Conservation (phyloP, 2,888 invertebrate genomes). For the Phortica okadai region DNA sequence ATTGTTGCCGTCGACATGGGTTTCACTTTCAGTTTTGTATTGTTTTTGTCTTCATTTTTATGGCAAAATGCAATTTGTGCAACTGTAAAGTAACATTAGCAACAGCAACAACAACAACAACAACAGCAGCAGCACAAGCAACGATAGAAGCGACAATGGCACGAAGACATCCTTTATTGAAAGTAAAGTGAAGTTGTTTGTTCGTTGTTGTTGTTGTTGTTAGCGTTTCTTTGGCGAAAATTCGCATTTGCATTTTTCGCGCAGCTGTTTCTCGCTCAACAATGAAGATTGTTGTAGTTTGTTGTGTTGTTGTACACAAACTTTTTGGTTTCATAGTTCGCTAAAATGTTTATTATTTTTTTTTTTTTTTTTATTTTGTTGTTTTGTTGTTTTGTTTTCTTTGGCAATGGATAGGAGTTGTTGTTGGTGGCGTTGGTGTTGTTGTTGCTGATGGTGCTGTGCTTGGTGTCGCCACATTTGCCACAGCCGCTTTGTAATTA, state of each 20-base stretch:
- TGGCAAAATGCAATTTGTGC: slow-evolving; percentile 72
- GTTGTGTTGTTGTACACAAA: slow-evolving; percentile 69
- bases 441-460: slow-evolving; percentile 63
- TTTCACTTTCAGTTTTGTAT: slow-evolving; percentile 64
- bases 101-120: slow-evolving; percentile 69
- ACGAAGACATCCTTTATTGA: slow-evolving; percentile 69
- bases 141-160: slow-evolving; percentile 37
- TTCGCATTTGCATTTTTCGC: slow-evolving; percentile 63
- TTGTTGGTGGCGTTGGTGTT: slow-evolving; percentile 41
- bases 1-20: slow-evolving; percentile 53
- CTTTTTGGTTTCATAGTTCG: slow-evolving; percentile 63
- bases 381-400: slow-evolving; percentile 5
- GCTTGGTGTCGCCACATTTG: slow-evolving; percentile 57
- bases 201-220: slow-evolving; percentile 44
- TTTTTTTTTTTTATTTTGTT: slow-evolving; percentile 8
- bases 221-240: slow-evolving; percentile 57
- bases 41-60: slow-evolving; percentile 67
- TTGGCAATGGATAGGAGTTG: slow-evolving; percentile 27
- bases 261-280: slow-evolving; percentile 56
- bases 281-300: slow-evolving; percentile 15
- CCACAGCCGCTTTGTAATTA: slow-evolving; percentile 70
- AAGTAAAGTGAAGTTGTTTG: slow-evolving; percentile 70
- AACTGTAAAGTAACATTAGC: slow-evolving; percentile 53
- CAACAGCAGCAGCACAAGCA: slow-evolving; percentile 51
- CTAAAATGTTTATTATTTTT: slow-evolving; percentile 57